A percentile compares a stretch with the other conserved stretches of the same genome.
phyloP scores from a whole-genome alignment of 1,140 invertebrate genomes.

The Triops longicaudatus region DNA sequence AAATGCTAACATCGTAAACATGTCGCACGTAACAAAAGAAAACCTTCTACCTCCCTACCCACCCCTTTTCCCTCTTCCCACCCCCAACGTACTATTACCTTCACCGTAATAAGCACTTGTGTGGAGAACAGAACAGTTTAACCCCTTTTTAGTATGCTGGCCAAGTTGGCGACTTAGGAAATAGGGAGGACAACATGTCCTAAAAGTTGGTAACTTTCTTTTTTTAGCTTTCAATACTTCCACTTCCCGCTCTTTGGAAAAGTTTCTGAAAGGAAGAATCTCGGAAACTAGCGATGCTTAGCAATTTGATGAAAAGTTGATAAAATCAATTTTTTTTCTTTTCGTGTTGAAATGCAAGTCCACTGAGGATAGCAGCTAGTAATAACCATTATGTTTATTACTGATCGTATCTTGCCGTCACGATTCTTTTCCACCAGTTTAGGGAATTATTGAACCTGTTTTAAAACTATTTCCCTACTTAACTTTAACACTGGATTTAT shows the following conservation, averaged over 20 bases:
- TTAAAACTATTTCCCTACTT: no score
- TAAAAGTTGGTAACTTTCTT: neutral
- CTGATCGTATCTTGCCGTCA: no score
- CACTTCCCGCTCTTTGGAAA: neutral
- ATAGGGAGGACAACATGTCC: neutral
- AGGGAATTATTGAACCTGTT: no score
- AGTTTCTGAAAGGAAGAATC: neutral
- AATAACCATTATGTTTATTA: no score
- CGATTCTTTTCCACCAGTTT: no score
- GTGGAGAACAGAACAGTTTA: neutral
- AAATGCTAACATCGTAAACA: constrained; percentile 2
- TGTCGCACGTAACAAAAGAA: neutral
- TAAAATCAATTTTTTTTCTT: neutral
- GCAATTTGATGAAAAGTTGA: neutral
- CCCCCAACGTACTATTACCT: neutral
- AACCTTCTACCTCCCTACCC: neutral
- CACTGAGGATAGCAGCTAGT: no score
- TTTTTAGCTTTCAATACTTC: neutral
- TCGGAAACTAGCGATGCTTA: neutral
- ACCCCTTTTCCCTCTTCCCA: no score
- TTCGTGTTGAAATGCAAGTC: no score
- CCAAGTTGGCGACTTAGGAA: no score
- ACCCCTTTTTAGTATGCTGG: neutral
- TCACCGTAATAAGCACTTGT: neutral
- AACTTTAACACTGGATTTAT: no score